Conservation (phyloP, 1,140 invertebrate genomes). For the Subanguina moxae region DNA sequence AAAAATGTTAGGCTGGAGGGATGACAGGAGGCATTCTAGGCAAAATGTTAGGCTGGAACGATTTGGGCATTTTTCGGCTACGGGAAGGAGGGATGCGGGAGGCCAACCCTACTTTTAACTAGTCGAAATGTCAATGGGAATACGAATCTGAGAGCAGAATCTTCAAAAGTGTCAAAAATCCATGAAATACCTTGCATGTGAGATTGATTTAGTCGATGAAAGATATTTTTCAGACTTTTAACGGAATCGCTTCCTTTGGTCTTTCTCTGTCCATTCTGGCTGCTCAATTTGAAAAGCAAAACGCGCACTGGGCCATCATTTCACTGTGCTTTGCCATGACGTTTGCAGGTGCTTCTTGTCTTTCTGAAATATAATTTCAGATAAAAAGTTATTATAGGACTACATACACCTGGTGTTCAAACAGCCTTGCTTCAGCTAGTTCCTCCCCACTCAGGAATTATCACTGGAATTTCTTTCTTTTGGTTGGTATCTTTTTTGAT, state of each 20-base stretch:
- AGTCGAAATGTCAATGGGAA: no score
- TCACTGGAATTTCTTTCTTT: conserved; percentile 47
- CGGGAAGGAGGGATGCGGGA: no score
- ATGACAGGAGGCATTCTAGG: no score
- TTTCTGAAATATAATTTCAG: neutral
- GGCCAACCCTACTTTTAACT: no score
- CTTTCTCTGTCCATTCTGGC: conserved; percentile 47
- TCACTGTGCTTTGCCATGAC: conserved; percentile 53
- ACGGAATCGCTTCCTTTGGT: conserved; percentile 52
- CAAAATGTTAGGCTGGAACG: no score
- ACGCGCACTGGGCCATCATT: conserved; percentile 47
- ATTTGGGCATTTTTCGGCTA: no score
- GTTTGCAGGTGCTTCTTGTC: conserved; percentile 45
- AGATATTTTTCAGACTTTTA: conserved; percentile 42
- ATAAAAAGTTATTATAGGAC: conserved; percentile 14
- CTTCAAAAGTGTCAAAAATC: neutral
- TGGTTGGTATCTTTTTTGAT: conserved; percentile 1
- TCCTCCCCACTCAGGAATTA: conserved; percentile 54
- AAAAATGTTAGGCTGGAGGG: no score
- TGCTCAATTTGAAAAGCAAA: conserved; percentile 51
- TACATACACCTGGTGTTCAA: conserved; percentile 44
- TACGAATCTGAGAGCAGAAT: no score
- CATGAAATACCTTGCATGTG: neutral
- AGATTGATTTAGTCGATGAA: neutral
- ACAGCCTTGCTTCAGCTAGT: conserved; percentile 57